Evolutionary conservation across 2,113 vertebrate genomes (phyloP).

Genomic region (Barbus barbus): DNA sequence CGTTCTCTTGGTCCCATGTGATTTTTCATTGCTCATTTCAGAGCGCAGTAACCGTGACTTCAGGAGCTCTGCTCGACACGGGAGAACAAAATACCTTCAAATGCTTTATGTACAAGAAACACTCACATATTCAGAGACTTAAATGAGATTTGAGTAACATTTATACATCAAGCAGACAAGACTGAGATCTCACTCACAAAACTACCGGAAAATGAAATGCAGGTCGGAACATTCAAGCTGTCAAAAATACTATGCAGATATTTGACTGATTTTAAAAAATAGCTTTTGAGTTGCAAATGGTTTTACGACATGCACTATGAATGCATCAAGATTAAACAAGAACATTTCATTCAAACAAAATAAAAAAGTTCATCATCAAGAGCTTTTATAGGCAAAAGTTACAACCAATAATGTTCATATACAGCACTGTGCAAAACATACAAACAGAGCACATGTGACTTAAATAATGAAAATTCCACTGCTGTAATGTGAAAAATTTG

Average conservation of each 20-base stretch:
- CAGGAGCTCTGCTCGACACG: slow-evolving; percentile 46
- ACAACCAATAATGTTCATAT: slow-evolving; percentile 26
- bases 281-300: slow-evolving; percentile 58
- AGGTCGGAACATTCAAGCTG: slow-evolving; percentile 78
- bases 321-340: slow-evolving; percentile 56
- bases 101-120: slow-evolving; percentile 78
- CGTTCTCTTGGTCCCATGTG: slow-evolving; percentile 47
- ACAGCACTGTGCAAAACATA: slow-evolving; percentile 38
- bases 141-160: slow-evolving; percentile 76
- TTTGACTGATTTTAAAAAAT: slow-evolving; percentile 49
- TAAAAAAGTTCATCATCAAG: slow-evolving; percentile 58
- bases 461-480: not conserved
- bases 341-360: slow-evolving; percentile 55
- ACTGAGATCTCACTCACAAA: slow-evolving; percentile 76
- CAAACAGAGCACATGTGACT: not conserved
- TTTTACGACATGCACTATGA: slow-evolving; percentile 68
- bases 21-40: slow-evolving; percentile 29
- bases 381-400: slow-evolving; percentile 46
- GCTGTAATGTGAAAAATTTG: slow-evolving; percentile 21
- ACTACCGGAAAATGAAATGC: slow-evolving; percentile 75
- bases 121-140: slow-evolving; percentile 74
- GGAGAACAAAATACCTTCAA: slow-evolving; percentile 68
- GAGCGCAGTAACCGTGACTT: slow-evolving; percentile 59
- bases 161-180: slow-evolving; percentile 80
- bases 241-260: slow-evolving; percentile 69